Evolutionary conservation across 2,113 vertebrate genomes (phyloP).

Genomic region (Phaetusa simplex): DNA sequence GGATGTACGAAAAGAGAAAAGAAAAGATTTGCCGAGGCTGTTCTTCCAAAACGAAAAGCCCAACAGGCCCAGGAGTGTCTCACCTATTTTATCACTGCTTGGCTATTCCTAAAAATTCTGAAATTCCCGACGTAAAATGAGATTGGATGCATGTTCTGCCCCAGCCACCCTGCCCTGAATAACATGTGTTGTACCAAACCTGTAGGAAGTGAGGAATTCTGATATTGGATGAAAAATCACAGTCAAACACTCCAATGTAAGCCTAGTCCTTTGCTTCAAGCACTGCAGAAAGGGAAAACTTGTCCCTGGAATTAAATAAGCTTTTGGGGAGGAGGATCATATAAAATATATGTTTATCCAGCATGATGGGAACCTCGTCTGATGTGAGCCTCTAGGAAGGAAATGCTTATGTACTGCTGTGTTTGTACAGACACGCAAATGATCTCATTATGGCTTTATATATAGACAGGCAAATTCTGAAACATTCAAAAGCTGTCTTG

Average conservation of each 20-base stretch:
- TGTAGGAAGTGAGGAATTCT: neutral
- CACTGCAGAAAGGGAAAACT: neutral
- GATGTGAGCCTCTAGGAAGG: neutral
- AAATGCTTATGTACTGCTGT: neutral
- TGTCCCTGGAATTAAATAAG: neutral
- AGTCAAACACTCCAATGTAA: neutral
- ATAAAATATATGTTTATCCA: neutral
- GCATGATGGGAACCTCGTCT: neutral
- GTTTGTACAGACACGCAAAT: neutral
- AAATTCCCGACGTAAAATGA: neutral
- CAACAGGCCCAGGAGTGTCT: neutral
- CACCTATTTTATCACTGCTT: neutral
- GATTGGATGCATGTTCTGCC: neutral
- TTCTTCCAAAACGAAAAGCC: neutral
- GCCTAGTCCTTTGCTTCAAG: neutral
- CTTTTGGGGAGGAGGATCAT: neutral
- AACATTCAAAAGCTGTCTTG: neutral
- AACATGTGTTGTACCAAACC: fast-evolving
- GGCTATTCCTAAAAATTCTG: neutral
- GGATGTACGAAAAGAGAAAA: neutral
- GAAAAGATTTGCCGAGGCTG: neutral
- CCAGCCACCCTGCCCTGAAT: neutral
- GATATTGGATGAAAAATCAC: neutral
- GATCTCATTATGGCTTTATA: neutral
- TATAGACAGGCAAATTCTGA: neutral